These are phyloP conservation scores for Hirtodrosophila histrioides DNA, from an alignment of 2,888 invertebrate species.

Conservation along the genomic window DNA sequence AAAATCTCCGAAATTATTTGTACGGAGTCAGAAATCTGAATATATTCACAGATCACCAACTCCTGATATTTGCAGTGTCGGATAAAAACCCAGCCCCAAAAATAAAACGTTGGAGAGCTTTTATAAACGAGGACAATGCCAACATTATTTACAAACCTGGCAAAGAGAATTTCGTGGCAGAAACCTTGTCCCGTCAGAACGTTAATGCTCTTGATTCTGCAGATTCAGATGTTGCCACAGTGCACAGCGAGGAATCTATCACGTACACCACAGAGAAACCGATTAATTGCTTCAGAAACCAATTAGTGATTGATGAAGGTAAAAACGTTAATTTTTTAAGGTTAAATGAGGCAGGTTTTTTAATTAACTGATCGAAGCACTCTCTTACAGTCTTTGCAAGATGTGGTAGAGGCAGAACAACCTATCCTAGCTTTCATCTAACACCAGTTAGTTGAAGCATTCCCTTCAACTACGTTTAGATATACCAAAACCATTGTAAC, in stretches of 20 bases:
- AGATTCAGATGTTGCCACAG: slow-evolving; percentile 9
- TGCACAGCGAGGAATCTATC: slow-evolving; percentile 34
- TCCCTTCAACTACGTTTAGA: slow-evolving; percentile 1
- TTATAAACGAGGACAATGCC: no score
- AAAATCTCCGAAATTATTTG: slow-evolving; percentile 21
- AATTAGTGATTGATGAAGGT: no score
- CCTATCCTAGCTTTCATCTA: no score
- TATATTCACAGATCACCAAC: not conserved
- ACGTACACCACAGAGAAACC: slow-evolving; percentile 46
- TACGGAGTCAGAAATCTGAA: slow-evolving; percentile 13
- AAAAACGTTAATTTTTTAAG: not conserved
- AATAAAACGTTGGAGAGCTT: slow-evolving; percentile 2
- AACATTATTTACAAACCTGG: no score
- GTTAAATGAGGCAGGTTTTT: not conserved
- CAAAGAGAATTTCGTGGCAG: not conserved
- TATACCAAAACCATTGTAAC: not conserved
- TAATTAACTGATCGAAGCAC: not conserved
- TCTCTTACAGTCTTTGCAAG: no score
- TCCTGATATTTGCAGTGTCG: slow-evolving; percentile 17
- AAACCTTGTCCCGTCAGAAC: slow-evolving; percentile 17
- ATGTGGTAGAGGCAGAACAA: no score
- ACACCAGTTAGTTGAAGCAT: not conserved
- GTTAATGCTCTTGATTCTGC: not conserved
- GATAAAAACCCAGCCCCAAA: slow-evolving; percentile 8
- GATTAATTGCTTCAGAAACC: slow-evolving; percentile 45